These are phyloP conservation scores for Phaethornis superciliosus DNA, from an alignment of 2,113 vertebrate genomes.

Conservation along the genomic window DNA sequence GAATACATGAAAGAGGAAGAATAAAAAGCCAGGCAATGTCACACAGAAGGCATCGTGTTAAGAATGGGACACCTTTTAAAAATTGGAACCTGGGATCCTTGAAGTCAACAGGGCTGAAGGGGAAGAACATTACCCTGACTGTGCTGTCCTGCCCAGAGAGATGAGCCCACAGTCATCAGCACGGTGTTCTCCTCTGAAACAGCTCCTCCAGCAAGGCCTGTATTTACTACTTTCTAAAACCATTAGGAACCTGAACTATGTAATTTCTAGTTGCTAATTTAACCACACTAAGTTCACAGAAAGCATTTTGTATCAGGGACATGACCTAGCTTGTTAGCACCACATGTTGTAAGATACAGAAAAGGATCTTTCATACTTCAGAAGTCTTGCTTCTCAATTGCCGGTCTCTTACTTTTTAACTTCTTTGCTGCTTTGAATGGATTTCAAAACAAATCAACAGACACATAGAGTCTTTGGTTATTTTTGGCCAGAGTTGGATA, in stretches of 20 bases:
- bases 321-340: constrained; percentile 52
- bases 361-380: constrained; percentile 72
- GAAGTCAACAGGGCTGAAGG: neutral
- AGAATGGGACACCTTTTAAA: neutral
- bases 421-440: constrained; percentile 77
- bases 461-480: constrained; percentile 80
- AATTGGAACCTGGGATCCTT: neutral
- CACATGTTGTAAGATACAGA: constrained; percentile 68
- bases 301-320: constrained; percentile 41
- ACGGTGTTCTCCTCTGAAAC: neutral
- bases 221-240: constrained; percentile 19
- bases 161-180: neutral
- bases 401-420: constrained; percentile 71
- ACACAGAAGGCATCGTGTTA: neutral
- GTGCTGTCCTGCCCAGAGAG: rapidly evolving
- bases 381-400: constrained; percentile 72
- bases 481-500: constrained; percentile 78
- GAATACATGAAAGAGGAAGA: neutral
- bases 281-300: constrained; percentile 25
- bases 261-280: constrained; percentile 29
- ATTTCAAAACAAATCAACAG: constrained; percentile 86
- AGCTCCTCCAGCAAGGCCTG: neutral
- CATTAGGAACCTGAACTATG: neutral
- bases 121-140: neutral
- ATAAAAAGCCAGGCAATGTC: neutral